phyloP scores from a whole-genome alignment of 1,140 invertebrate species.

The Reticulitermes speratus region DNA sequence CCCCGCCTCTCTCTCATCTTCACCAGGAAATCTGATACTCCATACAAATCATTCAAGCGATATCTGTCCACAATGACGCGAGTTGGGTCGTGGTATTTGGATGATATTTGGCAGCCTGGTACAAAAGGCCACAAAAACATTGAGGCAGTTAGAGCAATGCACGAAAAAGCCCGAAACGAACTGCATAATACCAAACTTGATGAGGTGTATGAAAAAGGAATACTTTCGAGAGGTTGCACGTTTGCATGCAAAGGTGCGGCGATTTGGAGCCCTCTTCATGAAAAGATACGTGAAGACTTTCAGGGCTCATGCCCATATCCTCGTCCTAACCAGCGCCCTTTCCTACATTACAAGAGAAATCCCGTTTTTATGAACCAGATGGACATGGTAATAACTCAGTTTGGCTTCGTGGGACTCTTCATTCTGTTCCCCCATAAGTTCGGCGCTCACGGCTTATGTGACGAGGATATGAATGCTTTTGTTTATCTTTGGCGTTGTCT shows the following conservation, averaged over 20 bases:
- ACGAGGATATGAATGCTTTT: slow-evolving; percentile 47
- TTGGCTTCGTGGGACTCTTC: slow-evolving; percentile 32
- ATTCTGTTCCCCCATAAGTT: slow-evolving; percentile 36
- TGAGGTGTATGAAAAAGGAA: not conserved
- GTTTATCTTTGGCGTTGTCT: slow-evolving; percentile 53
- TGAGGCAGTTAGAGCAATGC: slow-evolving; percentile 44
- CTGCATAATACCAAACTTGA: not conserved
- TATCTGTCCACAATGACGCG: slow-evolving; percentile 47
- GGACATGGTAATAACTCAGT: slow-evolving; percentile 33
- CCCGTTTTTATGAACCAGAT: slow-evolving; percentile 31
- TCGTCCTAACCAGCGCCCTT: not conserved
- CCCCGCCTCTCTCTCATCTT: slow-evolving; percentile 37
- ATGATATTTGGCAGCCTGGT: slow-evolving; percentile 41
- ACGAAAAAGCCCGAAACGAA: slow-evolving; percentile 40
- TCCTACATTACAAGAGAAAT: not conserved
- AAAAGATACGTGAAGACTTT: slow-evolving; percentile 22
- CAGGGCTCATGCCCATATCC: not conserved
- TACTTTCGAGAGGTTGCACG: not conserved
- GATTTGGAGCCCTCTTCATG: slow-evolving; percentile 15
- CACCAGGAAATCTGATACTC: slow-evolving; percentile 37
- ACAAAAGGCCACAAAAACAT: slow-evolving; percentile 41
- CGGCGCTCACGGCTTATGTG: slow-evolving; percentile 41
- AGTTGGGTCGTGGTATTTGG: slow-evolving; percentile 46
- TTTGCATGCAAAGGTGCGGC: not conserved
- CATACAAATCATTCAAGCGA: slow-evolving; percentile 42